phyloP scores from a whole-genome alignment of 1,140 invertebrate species.

The Geopemphigus sp. region DNA sequence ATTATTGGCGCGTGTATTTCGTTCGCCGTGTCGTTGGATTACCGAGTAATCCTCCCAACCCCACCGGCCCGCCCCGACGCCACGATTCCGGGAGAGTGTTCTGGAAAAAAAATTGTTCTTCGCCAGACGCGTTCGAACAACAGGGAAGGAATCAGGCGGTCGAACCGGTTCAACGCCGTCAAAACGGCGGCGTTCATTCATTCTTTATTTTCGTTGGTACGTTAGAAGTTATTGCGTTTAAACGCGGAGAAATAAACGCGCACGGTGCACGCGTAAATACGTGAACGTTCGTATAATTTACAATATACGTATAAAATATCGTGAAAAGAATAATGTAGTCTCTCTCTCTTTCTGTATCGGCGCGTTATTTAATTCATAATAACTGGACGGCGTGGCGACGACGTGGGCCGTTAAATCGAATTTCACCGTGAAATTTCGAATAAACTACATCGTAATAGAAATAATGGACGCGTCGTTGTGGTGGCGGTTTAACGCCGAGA shows the following conservation, averaged over 20 bases:
- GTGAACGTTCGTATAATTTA: too few species aligned
- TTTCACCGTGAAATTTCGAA: constrained; percentile 27
- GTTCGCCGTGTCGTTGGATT: not conserved
- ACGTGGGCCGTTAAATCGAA: constrained; percentile 22
- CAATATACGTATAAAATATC: too few species aligned
- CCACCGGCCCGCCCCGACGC: too few species aligned
- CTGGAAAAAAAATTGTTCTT: not conserved
- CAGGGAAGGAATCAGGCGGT: not conserved
- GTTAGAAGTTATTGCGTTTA: constrained; percentile 33
- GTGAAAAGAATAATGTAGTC: not conserved
- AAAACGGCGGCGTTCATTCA: constrained; percentile 42
- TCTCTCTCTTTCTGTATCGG: not conserved
- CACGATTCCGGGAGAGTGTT: too few species aligned
- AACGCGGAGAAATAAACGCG: not conserved
- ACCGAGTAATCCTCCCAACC: too few species aligned
- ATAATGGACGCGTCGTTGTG: not conserved
- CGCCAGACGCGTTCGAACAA: not conserved
- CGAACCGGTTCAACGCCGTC: constrained; percentile 23
- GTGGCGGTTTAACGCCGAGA: not conserved
- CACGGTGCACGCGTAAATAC: constrained; percentile 9
- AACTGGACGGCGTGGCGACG: constrained; percentile 1
- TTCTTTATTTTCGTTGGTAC: constrained; percentile 37
- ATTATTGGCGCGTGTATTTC: not conserved
- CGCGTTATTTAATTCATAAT: constrained; percentile 22
- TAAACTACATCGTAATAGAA: not conserved